A percentile compares a stretch with the other conserved stretches of the same genome.
Evolutionary conservation across 1,140 invertebrate species (phyloP).

Genomic region (Zaprionus vittiger): DNA sequence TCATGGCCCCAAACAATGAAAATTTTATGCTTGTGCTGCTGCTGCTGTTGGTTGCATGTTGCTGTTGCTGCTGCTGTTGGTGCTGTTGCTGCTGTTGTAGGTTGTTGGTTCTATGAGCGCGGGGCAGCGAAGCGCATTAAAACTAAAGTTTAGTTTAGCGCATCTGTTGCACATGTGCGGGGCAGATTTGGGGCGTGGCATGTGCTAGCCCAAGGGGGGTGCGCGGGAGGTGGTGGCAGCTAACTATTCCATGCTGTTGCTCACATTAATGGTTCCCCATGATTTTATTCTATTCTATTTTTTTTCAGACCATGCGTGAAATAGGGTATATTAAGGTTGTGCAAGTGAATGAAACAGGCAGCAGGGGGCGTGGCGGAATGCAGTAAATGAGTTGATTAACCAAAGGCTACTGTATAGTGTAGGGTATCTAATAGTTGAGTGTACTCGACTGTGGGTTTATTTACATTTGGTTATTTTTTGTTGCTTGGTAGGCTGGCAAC

Average conservation of each 20-base stretch:
- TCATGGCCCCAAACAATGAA: slow-evolving; percentile 59
- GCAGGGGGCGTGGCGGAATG: background rate
- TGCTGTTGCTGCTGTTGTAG: slow-evolving; percentile 25
- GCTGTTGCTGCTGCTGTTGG: slow-evolving; percentile 12
- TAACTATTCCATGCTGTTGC: slow-evolving; percentile 47
- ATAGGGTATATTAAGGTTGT: background rate
- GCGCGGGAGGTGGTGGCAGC: slow-evolving; percentile 13
- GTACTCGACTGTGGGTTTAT: background rate
- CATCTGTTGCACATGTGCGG: slow-evolving; percentile 68
- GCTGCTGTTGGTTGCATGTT: slow-evolving; percentile 8
- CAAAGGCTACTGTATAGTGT: background rate
- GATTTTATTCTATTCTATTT: slow-evolving; percentile 11
- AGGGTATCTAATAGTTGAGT: background rate
- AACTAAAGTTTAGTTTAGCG: slow-evolving; percentile 60
- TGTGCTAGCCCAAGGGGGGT: slow-evolving; percentile 13
- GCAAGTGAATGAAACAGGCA: background rate
- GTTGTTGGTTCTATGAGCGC: slow-evolving; percentile 41
- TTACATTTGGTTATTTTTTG: slow-evolving; percentile 6
- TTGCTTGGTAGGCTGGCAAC: slow-evolving; percentile 29
- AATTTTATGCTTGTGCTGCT: slow-evolving; percentile 41
- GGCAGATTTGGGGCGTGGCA: slow-evolving; percentile 35
- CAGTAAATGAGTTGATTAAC: background rate
- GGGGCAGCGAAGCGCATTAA: slow-evolving; percentile 65
- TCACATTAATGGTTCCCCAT: slow-evolving; percentile 41
- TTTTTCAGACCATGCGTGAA: slow-evolving; percentile 6